Evolutionary conservation across 2,888 invertebrate genomes (phyloP).

Genomic region (Chrysolina americana): DNA sequence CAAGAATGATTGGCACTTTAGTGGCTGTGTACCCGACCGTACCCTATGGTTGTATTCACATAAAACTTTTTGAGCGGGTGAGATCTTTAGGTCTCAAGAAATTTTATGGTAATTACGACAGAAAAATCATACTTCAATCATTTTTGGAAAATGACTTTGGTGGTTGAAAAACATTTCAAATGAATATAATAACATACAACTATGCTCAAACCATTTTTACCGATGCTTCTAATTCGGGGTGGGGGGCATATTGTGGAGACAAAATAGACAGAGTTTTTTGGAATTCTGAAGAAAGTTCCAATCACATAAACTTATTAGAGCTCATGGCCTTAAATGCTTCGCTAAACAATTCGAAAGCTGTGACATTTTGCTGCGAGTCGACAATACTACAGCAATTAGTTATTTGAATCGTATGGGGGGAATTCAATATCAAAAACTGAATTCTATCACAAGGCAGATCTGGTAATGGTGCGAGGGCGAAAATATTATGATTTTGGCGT

Average conservation of each 20-base stretch:
- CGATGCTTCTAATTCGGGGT: constrained; percentile 5
- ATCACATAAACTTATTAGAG: constrained; percentile 32
- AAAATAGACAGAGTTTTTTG: constrained; percentile 14
- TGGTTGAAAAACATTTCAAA: constrained; percentile 28
- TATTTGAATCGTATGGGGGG: too few relatives aligned
- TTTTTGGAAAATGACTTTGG: constrained; percentile 30
- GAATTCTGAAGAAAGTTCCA: not conserved
- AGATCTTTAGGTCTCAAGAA: not conserved
- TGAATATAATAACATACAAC: not conserved
- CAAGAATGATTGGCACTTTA: constrained; percentile 3
- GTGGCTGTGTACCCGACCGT: constrained; percentile 32
- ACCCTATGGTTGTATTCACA: constrained; percentile 33
- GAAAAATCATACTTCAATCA: constrained; percentile 4
- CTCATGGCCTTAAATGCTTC: constrained; percentile 32
- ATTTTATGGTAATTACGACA: constrained; percentile 17
- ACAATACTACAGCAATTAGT: too few relatives aligned
- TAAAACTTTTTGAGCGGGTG: constrained; percentile 8
- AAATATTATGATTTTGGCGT: constrained; percentile 25
- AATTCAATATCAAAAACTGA: too few relatives aligned
- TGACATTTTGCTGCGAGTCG: too few relatives aligned
- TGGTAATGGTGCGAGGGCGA: too few relatives aligned
- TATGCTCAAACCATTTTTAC: constrained; percentile 13
- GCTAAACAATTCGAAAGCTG: constrained; percentile 11
- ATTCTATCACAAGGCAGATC: too few relatives aligned
- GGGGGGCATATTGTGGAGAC: constrained; percentile 1